Percentiles rank a stretch among this genome's conserved stretches.
phyloP scores from a whole-genome alignment of 2,113 vertebrate species.

The Sinosuthora webbiana region DNA sequence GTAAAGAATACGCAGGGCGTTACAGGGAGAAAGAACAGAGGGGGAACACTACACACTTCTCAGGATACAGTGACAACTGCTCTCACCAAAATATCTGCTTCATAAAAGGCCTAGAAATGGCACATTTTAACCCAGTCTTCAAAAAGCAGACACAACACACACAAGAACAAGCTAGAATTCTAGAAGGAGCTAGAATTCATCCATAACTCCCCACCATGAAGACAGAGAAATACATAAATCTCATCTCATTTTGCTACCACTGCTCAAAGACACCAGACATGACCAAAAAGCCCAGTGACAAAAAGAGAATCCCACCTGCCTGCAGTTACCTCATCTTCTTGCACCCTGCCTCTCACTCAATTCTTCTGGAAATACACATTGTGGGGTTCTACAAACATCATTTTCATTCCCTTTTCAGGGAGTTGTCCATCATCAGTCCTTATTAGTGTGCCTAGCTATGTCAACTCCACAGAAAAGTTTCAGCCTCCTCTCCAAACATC shows the following conservation, averaged over 20 bases:
- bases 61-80: neutral
- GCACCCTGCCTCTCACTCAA: neutral
- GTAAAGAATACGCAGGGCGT: neutral
- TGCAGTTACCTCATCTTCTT: neutral
- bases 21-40: neutral
- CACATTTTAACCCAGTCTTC: neutral
- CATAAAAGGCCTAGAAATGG: neutral
- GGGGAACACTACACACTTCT: neutral
- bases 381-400: neutral
- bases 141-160: neutral
- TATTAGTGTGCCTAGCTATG: neutral
- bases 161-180: neutral
- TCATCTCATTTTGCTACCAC: neutral
- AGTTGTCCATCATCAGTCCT: conserved; percentile 1
- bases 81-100: neutral
- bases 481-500: conserved; percentile 16
- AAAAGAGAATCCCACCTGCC: neutral
- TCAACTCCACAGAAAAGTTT: neutral
- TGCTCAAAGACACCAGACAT: neutral
- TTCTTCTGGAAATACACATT: neutral
- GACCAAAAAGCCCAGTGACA: neutral
- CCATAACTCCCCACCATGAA: neutral
- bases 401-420: conserved; percentile 12
- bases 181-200: neutral
- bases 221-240: neutral